Evolutionary conservation across 2,113 vertebrate species (phyloP), one percentile per base, ranked within the genome.

Genomic region (Myotis davidii): DNA sequence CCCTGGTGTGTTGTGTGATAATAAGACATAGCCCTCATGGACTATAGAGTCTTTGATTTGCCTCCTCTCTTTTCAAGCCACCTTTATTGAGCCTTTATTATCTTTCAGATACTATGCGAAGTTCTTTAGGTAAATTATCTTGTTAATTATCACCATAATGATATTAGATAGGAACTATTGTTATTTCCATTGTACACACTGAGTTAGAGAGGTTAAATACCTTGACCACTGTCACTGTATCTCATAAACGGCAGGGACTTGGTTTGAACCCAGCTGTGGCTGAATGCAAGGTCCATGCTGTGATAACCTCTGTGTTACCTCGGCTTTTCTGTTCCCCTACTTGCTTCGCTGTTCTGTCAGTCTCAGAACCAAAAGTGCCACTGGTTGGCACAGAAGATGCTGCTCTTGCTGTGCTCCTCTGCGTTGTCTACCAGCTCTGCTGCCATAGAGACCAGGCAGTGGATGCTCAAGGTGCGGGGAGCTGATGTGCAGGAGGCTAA

Each of bases 131-230:
- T 54, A 90, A 64, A 76, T 81, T 42, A 90, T 23, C 18, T 39
- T 21, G 27, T 27, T 52, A 73, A 25, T 78, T 83, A 64, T 54
- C 45, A 87, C 5, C 54, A 25, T 12, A 87, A 4, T 54, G 14
- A 23, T 64, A 5, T 45, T 88, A 86, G 25, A 8, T 56, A 64
- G 20, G n/a, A 17, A 59, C 18, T 77, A 7, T 45, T 61, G 9
- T n/a, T 77, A 32, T 94, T 94, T 89, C 61, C 25, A 70, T 61
- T 81, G 79, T 90, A 88, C 2, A 67, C 39, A 50, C 3, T 74
- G 23, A 52, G 64, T 7, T 85, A 56, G 12, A 79, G 45, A 87
- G 32, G 13, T 90, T 67, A 91, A 72, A 54, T 84, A 52, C 74
- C 18, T 64, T 73, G 39, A 78, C 21, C 69, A 21, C 0, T 54